Base-by-base conservation (phyloP, 2,797 vertebrate species). In the Peromyscus eremicus region DNA sequence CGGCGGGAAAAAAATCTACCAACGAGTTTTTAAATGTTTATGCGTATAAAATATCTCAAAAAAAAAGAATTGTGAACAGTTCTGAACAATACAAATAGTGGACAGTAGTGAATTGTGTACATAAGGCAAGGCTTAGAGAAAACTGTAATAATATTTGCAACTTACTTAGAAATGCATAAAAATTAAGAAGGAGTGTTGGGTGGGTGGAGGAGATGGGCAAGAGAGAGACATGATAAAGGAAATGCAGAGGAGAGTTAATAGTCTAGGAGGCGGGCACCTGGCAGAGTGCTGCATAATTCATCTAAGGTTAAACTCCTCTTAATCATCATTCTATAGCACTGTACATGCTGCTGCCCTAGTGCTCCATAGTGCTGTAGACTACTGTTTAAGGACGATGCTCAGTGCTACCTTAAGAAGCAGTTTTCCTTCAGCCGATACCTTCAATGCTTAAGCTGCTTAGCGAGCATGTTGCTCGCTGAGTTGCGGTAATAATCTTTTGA, bases 111-210 rank as follows among this genome's bases (percentile, higher is more conserved):
- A 60, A 37, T 52, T n/a, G 55, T 5, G 16, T 52, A 46, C 37
- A 25, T 25, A n/a, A 57, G 52, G 37, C 62, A 82, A 64, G 40
- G 37, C 43, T 82, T 17, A 57, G 34, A 9, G 68, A 57, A 60
- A 57, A 23, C 34, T 52, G 16, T 16, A 21, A 16, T 13, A 12
- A 10, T 9, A 19, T 68, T 29, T 79, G 29, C 4, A 62, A 68
- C 25, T 94, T 84, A 91, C n/a, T 64, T 57, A 40, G 37, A 88
- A 92, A 81, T 52, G 34, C 62, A 81, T 23, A 34, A 84, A 91
- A 75, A 55, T 19, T 32, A 32, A 77, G 55, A 27, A 40, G 17
- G 12, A 19, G 21, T 23, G 46, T 76, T 6, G 27, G 13, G 17
- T 43, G 19, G 25, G 10, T 49, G 17, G 16, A 29, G 14, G 11